Evolutionary conservation across 2,113 vertebrate genomes (phyloP).

Genomic region (Meleagris gallopavo): DNA sequence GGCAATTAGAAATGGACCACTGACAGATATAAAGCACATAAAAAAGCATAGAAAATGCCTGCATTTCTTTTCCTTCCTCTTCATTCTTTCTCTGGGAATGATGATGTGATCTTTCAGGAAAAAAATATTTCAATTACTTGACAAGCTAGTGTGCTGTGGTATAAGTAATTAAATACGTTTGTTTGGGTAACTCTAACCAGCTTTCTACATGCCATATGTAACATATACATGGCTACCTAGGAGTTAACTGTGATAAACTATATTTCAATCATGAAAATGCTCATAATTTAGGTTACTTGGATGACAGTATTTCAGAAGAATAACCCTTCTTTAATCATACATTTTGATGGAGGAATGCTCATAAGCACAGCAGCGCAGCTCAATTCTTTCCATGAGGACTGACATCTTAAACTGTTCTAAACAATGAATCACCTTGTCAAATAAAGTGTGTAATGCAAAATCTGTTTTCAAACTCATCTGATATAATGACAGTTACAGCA

Average conservation of each 20-base stretch:
- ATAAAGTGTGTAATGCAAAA: slow-evolving; percentile 80
- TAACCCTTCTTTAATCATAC: slow-evolving; percentile 78
- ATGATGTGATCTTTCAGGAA: slow-evolving; percentile 9
- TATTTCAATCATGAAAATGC: slow-evolving; percentile 65
- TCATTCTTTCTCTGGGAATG: not conserved
- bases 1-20: not conserved
- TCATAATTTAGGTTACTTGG: slow-evolving; percentile 70
- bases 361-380: slow-evolving; percentile 71
- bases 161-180: slow-evolving; percentile 32
- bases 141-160: not conserved
- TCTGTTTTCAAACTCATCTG: slow-evolving; percentile 79
- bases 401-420: slow-evolving; percentile 78
- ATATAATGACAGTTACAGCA: slow-evolving; percentile 81
- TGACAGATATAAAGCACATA: not conserved
- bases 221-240: slow-evolving; percentile 2
- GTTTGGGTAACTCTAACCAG: not conserved
- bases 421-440: slow-evolving; percentile 83
- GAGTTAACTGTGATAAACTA: slow-evolving; percentile 63
- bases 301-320: slow-evolving; percentile 73
- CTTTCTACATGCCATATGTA: not conserved
- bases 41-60: not conserved
- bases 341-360: slow-evolving; percentile 71
- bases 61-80: not conserved
- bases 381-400: slow-evolving; percentile 72
- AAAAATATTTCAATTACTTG: slow-evolving; percentile 40